Evolutionary conservation across 2,113 vertebrate species (phyloP).

Genomic region (Tricholaema leucomelas): DNA sequence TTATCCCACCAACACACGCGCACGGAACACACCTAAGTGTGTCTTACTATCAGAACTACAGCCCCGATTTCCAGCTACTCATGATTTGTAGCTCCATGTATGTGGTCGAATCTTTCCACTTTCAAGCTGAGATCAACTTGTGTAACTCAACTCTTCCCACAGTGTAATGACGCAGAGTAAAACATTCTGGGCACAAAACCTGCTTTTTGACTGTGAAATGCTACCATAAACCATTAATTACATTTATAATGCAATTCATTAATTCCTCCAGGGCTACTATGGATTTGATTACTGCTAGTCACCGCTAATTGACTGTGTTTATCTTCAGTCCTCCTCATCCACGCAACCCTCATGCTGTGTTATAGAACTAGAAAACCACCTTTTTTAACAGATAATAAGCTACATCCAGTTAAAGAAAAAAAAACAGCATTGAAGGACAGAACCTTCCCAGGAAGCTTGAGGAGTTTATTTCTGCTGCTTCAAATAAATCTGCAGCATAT

Average conservation of each 20-base stretch:
- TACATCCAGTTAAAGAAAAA: neutral
- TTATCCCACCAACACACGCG: neutral
- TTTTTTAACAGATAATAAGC: neutral
- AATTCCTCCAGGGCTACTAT: slow-evolving; percentile 20
- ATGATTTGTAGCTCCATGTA: neutral
- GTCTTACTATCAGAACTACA: neutral
- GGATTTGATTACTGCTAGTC: slow-evolving; percentile 8
- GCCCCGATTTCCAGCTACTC: neutral
- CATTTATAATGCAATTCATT: slow-evolving; percentile 39
- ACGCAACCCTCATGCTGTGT: neutral
- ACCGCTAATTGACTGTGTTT: slow-evolving; percentile 14
- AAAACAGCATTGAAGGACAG: neutral
- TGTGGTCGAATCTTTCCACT: neutral
- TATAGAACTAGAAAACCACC: neutral
- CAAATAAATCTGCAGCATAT: slow-evolving; percentile 33
- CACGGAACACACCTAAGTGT: neutral
- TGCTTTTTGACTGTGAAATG: slow-evolving; percentile 47
- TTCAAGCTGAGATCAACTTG: slow-evolving; percentile 5
- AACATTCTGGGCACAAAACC: slow-evolving; percentile 26
- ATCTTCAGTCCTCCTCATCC: slow-evolving; percentile 7
- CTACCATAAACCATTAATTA: slow-evolving; percentile 60
- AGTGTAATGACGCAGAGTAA: slow-evolving; percentile 8
- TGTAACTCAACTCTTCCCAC: slow-evolving; percentile 12
- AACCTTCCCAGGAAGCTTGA: neutral
- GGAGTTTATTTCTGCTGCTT: neutral